These are phyloP conservation scores for Hemichromis elongatus DNA, from an alignment of 2,113 vertebrate genomes.

Conservation along the genomic window DNA sequence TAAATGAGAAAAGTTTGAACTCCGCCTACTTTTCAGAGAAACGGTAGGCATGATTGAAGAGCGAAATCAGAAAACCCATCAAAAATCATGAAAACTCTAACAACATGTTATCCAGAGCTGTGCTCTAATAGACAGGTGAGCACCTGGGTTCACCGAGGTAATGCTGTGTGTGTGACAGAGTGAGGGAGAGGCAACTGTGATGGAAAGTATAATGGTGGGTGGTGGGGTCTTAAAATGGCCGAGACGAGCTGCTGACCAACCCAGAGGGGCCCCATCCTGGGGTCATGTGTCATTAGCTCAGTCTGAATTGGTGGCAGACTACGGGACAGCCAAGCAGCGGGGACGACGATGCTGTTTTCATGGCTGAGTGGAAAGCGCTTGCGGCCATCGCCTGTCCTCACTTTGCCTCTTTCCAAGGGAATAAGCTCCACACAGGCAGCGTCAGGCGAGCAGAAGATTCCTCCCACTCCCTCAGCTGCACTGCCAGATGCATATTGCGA, in stretches of 20 bases:
- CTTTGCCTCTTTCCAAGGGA: slow-evolving; percentile 33
- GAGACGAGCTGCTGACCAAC: slow-evolving; percentile 1
- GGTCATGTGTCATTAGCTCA: slow-evolving; percentile 46
- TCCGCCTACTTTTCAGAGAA: background rate
- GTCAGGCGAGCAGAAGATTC: background rate
- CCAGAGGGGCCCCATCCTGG: background rate
- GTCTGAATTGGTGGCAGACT: slow-evolving; percentile 38
- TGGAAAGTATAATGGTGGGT: background rate
- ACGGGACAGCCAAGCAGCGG: slow-evolving; percentile 8
- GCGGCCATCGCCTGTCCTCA: slow-evolving; percentile 30
- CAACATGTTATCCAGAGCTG: background rate
- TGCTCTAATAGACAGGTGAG: slow-evolving; percentile 6
- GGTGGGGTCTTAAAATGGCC: slow-evolving; percentile 15
- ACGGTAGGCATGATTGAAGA: background rate
- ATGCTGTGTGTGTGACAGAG: background rate
- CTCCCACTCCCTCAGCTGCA: slow-evolving; percentile 18
- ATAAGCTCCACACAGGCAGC: slow-evolving; percentile 26
- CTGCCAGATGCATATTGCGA: background rate
- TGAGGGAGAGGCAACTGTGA: background rate
- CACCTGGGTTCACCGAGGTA: background rate
- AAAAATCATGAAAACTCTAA: background rate
- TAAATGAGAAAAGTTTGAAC: background rate
- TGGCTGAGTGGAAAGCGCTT: slow-evolving; percentile 46
- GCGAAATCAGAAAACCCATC: background rate
- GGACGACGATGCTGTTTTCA: slow-evolving; percentile 50